A percentile compares a stretch with the other conserved stretches of the same genome.
Conservation (phyloP, 2,797 vertebrate genomes). For the Heterohyrax brucei region DNA sequence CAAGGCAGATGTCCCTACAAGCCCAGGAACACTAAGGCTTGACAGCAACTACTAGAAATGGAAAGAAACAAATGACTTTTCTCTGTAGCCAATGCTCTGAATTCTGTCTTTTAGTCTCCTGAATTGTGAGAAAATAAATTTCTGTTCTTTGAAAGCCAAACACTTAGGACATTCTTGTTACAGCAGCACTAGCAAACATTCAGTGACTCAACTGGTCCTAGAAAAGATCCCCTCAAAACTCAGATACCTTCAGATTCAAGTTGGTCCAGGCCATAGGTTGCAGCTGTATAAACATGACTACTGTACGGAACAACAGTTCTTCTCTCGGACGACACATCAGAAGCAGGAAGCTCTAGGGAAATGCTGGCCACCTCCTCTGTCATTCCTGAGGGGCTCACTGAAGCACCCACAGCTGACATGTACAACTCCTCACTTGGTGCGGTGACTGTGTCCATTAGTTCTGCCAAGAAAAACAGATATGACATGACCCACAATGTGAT, state of each 20-base stretch:
- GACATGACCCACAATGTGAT: not conserved
- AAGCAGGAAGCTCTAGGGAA: conserved; percentile 73
- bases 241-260: conserved; percentile 91
- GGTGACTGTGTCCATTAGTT: conserved; percentile 74
- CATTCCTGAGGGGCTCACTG: conserved; percentile 75
- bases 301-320: conserved; percentile 82
- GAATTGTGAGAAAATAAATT: not conserved
- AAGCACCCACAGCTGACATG: conserved; percentile 49
- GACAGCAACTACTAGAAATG: not conserved
- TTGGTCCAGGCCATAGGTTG: conserved; percentile 89
- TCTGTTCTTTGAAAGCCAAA: not conserved
- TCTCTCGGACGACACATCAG: conserved; percentile 79
- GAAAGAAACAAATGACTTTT: not conserved
- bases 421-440: conserved; percentile 75
- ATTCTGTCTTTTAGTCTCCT: not conserved
- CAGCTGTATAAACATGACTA: conserved; percentile 85
- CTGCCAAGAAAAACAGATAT: conserved; percentile 77
- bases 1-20: not conserved
- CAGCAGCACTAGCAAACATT: not conserved
- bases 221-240: conserved; percentile 52
- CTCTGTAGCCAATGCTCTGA: not conserved
- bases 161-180: not conserved
- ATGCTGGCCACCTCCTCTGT: conserved; percentile 79
- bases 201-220: not conserved
- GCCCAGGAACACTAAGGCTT: not conserved